Evolutionary conservation across 2,888 invertebrate species (phyloP), one percentile per base, ranked within the genome.

Genomic region (Cactoblastis cactorum): DNA sequence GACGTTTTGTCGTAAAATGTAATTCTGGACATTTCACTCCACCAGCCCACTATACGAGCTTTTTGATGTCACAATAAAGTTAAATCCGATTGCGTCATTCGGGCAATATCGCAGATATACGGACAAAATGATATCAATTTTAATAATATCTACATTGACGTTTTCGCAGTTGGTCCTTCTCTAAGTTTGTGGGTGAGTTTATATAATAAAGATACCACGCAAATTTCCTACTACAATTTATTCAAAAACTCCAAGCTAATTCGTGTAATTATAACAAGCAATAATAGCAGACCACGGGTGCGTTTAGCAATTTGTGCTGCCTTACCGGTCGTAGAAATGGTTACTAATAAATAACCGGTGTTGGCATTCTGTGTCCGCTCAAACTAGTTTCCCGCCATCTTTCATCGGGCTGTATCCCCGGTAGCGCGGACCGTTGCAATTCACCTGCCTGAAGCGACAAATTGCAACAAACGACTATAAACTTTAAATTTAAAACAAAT

Each of bases 331-430:
- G 32, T 5, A 28, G 28, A 11, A 43, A 43, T 43, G 28, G 43
- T 43, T 43, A 28, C 43, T 22, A 43, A 43, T 43, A 43, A 43
- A 43, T 43, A 43, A 43, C 43, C 11, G 15, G 43, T 28, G 43
- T 28, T 43, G 43, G 43, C 43, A 17, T 32, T 9, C 22, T 17
- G 14, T 14, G 43, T 43, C 43, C 43, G 28, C 8, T 15, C 22
- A 43, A 43, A 43, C 43, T 11, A 12, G 43, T 43, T 43, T 41
- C 14, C 28, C 15, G 17, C 28, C 47, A 37, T 37, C 47, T 37
- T 48, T 48, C 47, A 37, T 48, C 37, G 47, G 5, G 11, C 22
- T 2, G 15, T 9, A 14, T 35, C 47, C 35, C 38, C 47, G 28
- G 47, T 48, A 48, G 47, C 47, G 14, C 19, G 12, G 19, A 14